Percentiles rank a stretch among this genome's conserved stretches.
Conservation (phyloP, 1,140 invertebrate species). For the Conus betulinus region DNA sequence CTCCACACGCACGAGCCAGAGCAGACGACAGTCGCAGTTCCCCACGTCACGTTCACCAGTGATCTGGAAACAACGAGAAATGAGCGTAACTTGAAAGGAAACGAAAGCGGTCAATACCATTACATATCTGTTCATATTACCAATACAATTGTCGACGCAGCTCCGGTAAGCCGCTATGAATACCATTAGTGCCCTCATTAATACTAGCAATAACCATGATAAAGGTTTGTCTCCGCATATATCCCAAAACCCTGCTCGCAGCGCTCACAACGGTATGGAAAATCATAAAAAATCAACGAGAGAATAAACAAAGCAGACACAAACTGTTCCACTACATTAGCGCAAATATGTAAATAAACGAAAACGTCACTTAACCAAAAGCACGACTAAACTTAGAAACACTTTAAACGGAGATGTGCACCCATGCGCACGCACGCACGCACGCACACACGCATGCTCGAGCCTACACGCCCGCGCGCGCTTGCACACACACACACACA, state of each 20-base stretch:
- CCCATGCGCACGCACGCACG: not conserved
- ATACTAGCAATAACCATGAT: not conserved
- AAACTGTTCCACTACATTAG: too few species aligned
- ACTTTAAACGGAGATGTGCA: not conserved
- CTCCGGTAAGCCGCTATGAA: not conserved
- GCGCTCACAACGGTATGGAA: too few species aligned
- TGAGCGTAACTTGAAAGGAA: not conserved
- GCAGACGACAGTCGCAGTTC: slow-evolving; percentile 31
- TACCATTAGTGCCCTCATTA: not conserved
- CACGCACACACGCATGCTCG: slow-evolving; percentile 5
- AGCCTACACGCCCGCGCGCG: not conserved
- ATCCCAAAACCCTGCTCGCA: too few species aligned
- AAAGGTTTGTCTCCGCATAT: too few species aligned
- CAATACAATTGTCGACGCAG: not conserved
- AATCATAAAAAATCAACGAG: too few species aligned
- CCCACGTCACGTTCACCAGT: slow-evolving; percentile 19
- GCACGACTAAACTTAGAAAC: too few species aligned
- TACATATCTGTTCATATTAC: not conserved
- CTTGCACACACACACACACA: slow-evolving; percentile 28
- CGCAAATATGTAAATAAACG: too few species aligned
- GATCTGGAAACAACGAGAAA: not conserved
- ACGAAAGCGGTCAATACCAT: not conserved
- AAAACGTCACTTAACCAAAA: too few species aligned
- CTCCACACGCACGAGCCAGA: slow-evolving; percentile 27
- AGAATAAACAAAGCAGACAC: too few species aligned